These are phyloP conservation scores for Cisticola juncidis DNA, from an alignment of 2,113 vertebrate genomes.

Conservation along the genomic window DNA sequence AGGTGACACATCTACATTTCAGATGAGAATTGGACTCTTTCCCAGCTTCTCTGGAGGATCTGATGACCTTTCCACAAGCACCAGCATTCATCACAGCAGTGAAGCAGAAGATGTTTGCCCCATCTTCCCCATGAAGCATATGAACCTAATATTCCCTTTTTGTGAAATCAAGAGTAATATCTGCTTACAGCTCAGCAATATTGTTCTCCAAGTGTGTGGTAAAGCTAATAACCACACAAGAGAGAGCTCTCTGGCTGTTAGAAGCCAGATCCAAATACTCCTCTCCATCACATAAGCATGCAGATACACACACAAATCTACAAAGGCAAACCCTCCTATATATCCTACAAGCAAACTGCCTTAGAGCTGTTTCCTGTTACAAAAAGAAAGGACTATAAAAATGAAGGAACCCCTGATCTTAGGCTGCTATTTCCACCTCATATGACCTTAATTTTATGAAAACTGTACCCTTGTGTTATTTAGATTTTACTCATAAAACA, in stretches of 20 bases:
- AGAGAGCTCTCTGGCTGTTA: background rate
- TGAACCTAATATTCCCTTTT: background rate
- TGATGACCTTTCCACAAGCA: background rate
- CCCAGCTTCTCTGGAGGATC: background rate
- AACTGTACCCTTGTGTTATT: background rate
- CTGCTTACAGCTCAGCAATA: background rate
- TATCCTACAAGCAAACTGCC: background rate
- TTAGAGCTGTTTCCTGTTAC: slow-evolving; percentile 32
- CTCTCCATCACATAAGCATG: background rate
- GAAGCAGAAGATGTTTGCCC: background rate
- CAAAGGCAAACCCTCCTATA: background rate
- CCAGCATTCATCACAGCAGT: background rate
- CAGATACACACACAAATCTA: background rate
- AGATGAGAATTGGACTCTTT: background rate
- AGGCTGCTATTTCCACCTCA: slow-evolving; percentile 45
- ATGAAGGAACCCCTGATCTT: slow-evolving; percentile 52
- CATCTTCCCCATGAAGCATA: background rate
- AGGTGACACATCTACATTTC: background rate
- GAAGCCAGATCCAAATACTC: background rate
- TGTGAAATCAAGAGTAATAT: background rate
- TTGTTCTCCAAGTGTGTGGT: background rate
- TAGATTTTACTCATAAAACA: slow-evolving; percentile 55
- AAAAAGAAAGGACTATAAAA: slow-evolving; percentile 37
- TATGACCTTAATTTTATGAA: slow-evolving; percentile 25
- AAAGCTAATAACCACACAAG: background rate